Conservation (phyloP, 1,140 invertebrate genomes). For the Tenebrio molitor region DNA sequence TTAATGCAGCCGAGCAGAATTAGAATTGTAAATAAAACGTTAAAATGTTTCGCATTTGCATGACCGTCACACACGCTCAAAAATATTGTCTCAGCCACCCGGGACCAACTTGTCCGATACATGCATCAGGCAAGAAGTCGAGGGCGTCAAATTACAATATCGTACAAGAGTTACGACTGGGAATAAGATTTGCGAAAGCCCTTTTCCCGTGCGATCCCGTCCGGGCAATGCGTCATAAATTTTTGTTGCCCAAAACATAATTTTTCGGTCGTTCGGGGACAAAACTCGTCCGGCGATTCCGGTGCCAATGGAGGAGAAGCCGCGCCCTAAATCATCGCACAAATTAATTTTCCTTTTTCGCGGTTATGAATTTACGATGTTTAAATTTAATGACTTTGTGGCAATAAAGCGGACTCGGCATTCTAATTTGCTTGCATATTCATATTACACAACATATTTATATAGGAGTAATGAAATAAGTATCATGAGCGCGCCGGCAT, state of each 20-base stretch:
- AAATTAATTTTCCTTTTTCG: neutral
- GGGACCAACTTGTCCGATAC: no score
- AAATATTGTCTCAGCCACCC: no score
- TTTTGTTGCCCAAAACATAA: neutral
- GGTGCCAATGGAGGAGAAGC: no score
- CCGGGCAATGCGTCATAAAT: neutral
- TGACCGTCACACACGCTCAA: no score
- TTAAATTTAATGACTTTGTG: neutral
- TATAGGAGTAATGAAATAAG: neutral
- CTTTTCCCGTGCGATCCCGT: neutral
- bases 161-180: constrained; percentile 2
- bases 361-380: constrained; percentile 1
- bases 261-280: no score
- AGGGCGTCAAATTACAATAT: neutral
- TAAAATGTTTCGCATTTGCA: no score
- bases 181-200: neutral
- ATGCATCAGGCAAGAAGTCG: neutral
- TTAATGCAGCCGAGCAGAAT: no score
- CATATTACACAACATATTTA: constrained; percentile 5
- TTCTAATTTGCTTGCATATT: constrained; percentile 4
- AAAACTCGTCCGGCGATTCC: no score
- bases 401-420: neutral
- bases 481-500: neutral
- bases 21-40: no score
- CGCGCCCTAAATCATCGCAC: no score